Conservation (phyloP, 2,113 vertebrate genomes). For the Hiodon alosoides region DNA sequence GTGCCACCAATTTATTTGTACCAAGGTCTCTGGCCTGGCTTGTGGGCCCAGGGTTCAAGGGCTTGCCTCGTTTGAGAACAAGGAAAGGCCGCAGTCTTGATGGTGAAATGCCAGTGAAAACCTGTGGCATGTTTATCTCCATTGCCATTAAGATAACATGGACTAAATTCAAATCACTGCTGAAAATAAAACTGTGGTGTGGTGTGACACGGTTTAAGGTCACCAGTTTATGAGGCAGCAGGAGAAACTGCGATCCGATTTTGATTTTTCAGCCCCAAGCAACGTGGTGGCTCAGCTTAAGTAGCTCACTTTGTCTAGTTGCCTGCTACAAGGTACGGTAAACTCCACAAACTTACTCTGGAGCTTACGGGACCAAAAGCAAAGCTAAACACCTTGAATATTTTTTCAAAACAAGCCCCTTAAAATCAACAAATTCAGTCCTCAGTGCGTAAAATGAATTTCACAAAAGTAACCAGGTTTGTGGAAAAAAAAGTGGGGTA, state of each 20-base stretch:
- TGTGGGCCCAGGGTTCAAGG: too few relatives aligned
- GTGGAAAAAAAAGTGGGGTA: too few relatives aligned
- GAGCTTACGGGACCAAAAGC: too few relatives aligned
- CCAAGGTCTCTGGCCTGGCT: too few relatives aligned
- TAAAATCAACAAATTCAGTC: too few relatives aligned
- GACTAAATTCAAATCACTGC: slow-evolving; percentile 26
- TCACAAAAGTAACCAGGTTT: too few relatives aligned
- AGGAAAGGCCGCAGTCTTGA: slow-evolving; percentile 8
- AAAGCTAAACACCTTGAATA: too few relatives aligned
- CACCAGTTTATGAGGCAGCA: neutral
- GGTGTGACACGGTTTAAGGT: slow-evolving; percentile 18
- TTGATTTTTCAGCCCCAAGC: neutral
- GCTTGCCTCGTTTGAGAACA: neutral
- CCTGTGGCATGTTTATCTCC: slow-evolving; percentile 18
- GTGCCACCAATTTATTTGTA: neutral
- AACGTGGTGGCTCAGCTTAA: neutral
- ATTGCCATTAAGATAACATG: slow-evolving; percentile 20
- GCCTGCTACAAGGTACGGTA: too few relatives aligned
- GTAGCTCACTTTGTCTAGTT: too few relatives aligned
- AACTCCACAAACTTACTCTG: too few relatives aligned
- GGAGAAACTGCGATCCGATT: neutral
- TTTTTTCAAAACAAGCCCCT: too few relatives aligned
- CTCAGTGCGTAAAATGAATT: too few relatives aligned
- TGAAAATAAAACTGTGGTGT: slow-evolving; percentile 13
- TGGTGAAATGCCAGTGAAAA: slow-evolving; percentile 1